Conservation (phyloP, 1,140 invertebrate genomes). For the Papilio dardanus region DNA sequence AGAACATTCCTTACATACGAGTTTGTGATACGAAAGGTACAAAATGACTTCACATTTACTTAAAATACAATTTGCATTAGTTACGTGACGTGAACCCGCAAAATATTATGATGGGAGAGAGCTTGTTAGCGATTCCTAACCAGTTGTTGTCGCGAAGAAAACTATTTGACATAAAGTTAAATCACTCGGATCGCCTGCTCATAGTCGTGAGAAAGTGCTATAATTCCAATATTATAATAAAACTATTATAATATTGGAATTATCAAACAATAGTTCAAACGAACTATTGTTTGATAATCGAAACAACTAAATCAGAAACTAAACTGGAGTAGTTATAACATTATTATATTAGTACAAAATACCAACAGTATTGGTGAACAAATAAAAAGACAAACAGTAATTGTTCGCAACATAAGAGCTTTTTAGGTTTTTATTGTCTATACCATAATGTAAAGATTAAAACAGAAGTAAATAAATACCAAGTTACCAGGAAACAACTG, state of each 20-base stretch:
- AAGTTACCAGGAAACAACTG: neutral
- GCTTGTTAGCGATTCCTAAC: neutral
- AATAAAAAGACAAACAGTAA: neutral
- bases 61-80: conserved; percentile 22
- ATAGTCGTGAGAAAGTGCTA: neutral
- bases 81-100: conserved; percentile 20
- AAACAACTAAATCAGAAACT: too few relatives aligned
- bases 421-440: neutral
- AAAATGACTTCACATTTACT: conserved; percentile 14
- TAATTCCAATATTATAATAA: too few relatives aligned
- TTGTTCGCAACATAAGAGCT: too few relatives aligned
- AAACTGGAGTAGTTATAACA: too few relatives aligned
- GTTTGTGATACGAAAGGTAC: neutral
- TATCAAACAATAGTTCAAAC: too few relatives aligned
- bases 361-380: neutral
- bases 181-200: neutral
- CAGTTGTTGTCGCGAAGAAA: neutral
- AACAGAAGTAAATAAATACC: neutral
- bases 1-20: neutral
- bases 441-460: neutral
- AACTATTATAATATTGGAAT: too few relatives aligned
- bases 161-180: neutral
- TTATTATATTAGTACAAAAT: neutral
- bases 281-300: too few relatives aligned
- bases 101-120: conserved; percentile 17